phyloP scores from a whole-genome alignment of 2,797 vertebrate species.

The Cirrhinus mrigala region DNA sequence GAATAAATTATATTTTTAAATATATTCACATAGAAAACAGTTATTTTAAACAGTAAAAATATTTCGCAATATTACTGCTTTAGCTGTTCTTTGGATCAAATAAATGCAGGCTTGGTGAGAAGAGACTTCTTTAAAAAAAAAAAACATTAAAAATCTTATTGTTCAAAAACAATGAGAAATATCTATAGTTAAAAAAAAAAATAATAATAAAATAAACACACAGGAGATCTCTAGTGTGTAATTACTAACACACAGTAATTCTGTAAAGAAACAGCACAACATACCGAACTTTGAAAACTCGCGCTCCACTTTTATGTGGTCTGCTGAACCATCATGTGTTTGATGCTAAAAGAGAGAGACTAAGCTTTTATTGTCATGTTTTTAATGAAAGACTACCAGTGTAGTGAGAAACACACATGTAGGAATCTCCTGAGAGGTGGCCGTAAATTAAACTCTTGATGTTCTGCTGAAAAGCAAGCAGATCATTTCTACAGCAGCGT shows the following conservation, averaged over 20 bases:
- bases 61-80: too few species aligned
- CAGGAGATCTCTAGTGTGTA: not conserved
- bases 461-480: not conserved
- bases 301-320: not conserved
- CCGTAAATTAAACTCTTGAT: not conserved
- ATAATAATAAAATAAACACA: too few species aligned
- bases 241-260: slow-evolving; percentile 7
- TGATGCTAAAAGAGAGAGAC: not conserved
- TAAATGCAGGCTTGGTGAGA: too few species aligned
- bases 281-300: not conserved
- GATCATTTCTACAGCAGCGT: not conserved
- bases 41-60: too few species aligned
- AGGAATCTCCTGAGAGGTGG: not conserved
- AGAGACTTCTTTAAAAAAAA: too few species aligned
- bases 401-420: slow-evolving; percentile 3
- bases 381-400: slow-evolving; percentile 13
- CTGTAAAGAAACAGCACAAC: not conserved
- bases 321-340: not conserved
- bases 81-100: too few species aligned
- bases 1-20: too few species aligned
- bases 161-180: too few species aligned
- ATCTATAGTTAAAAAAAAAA: too few species aligned
- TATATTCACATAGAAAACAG: too few species aligned
- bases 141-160: too few species aligned
- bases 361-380: not conserved